Evolutionary conservation across 23 tunicate species (phyloP).

Genomic region (Halocynthia aurantium): DNA sequence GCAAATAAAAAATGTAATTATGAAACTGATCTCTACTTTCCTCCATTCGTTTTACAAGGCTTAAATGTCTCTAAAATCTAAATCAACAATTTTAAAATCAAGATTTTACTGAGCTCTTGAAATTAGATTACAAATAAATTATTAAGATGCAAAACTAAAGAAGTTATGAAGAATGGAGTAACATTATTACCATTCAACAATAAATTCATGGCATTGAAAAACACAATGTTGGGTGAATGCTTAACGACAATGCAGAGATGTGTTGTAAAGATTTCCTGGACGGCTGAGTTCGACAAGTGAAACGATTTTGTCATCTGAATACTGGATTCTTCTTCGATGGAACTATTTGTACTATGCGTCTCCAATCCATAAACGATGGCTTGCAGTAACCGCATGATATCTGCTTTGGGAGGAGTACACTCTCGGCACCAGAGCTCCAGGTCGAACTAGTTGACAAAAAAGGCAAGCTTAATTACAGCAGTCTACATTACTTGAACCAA

Average conservation of each 20-base stretch:
- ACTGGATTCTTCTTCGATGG: not conserved
- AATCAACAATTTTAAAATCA: no score
- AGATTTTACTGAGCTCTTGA: no score
- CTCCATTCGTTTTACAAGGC: no score
- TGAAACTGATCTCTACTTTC: no score
- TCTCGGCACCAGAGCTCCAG: slow-evolving; percentile 15
- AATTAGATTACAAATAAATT: no score
- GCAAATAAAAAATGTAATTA: no score
- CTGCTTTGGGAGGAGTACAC: slow-evolving; percentile 15
- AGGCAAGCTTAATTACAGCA: no score
- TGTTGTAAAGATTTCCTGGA: slow-evolving; percentile 65
- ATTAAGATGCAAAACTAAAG: no score
- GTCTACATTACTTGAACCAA: no score
- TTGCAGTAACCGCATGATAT: not conserved
- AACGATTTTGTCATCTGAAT: not conserved
- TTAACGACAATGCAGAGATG: slow-evolving; percentile 43
- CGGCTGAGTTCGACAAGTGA: slow-evolving; percentile 55
- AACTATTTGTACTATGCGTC: not conserved
- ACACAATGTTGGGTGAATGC: not conserved
- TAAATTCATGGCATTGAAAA: slow-evolving; percentile 5
- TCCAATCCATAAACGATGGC: slow-evolving; percentile 10
- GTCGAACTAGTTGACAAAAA: not conserved
- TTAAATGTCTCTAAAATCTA: no score
- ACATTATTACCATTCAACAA: not conserved
- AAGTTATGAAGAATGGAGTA: no score